Conservation (phyloP, 1,140 invertebrate genomes). For the Ostrea edulis region DNA sequence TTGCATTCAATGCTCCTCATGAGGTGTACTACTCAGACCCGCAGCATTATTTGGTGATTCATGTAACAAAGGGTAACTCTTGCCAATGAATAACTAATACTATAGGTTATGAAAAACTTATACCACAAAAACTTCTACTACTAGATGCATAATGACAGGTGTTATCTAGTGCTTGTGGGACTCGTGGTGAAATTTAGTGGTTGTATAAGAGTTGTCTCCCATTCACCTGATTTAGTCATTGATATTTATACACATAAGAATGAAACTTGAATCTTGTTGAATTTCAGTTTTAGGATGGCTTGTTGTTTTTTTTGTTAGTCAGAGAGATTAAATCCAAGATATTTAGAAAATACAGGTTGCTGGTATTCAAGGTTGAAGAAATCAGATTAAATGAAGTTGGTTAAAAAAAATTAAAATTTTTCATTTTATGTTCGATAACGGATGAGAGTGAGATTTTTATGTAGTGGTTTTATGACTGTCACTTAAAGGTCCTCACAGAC, state of each 20-base stretch:
- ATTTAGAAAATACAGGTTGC: not conserved
- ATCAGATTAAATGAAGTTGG: not conserved
- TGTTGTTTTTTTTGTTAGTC: too few relatives aligned
- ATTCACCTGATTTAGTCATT: too few relatives aligned
- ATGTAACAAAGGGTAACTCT: too few relatives aligned
- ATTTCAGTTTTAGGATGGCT: too few relatives aligned
- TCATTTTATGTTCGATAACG: not conserved
- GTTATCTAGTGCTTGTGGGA: not conserved
- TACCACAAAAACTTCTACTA: not conserved
- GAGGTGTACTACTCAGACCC: too few relatives aligned
- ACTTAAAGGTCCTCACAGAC: constrained; percentile 11
- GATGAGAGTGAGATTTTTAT: constrained; percentile 8
- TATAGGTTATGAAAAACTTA: too few relatives aligned
- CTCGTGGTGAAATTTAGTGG: too few relatives aligned
- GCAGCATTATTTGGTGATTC: too few relatives aligned
- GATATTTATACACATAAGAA: too few relatives aligned
- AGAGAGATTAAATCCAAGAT: not conserved
- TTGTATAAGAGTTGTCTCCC: not conserved
- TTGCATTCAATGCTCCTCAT: too few relatives aligned
- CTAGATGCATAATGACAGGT: not conserved
- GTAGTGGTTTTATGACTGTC: constrained; percentile 13
- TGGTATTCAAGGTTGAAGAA: not conserved
- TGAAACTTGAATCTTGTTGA: too few relatives aligned
- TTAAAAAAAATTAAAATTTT: not conserved
- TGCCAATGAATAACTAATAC: too few relatives aligned